A percentile compares a stretch with the other conserved stretches of the same genome.
Evolutionary conservation across 2,797 vertebrate genomes (phyloP).

Genomic region (Xenopus petersii): DNA sequence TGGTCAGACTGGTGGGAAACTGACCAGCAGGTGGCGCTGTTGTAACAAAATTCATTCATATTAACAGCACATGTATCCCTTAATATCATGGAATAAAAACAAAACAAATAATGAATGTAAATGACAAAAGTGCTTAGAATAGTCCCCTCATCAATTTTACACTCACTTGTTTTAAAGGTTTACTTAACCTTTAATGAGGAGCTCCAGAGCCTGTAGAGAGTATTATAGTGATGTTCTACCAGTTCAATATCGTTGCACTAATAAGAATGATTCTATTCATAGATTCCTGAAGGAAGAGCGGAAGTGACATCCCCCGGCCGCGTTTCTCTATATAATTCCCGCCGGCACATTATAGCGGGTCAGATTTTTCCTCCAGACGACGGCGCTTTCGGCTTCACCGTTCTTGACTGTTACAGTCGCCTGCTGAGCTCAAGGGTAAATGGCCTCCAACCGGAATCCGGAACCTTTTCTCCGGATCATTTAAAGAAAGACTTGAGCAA

Average conservation of each 20-base stretch:
- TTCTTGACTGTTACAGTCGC: conserved; percentile 60
- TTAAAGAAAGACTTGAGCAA: conserved; percentile 55
- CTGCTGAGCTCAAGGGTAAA: conserved; percentile 47
- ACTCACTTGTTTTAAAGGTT: no score
- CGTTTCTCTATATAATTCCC: conserved; percentile 51
- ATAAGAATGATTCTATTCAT: neutral
- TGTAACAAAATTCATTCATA: no score
- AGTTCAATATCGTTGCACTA: neutral
- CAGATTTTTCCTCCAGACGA: conserved; percentile 64
- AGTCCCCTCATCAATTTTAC: no score
- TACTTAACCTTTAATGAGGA: no score
- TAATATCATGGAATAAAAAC: no score
- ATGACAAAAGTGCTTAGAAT: no score
- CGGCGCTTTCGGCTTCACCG: conserved; percentile 57
- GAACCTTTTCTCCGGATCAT: conserved; percentile 34
- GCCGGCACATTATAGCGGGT: conserved; percentile 59
- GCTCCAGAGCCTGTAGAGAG: no score
- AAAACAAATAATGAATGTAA: no score
- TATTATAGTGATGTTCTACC: no score
- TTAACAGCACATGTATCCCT: no score
- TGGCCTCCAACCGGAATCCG: conserved; percentile 40
- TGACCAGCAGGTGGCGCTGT: no score
- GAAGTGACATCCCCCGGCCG: conserved; percentile 46
- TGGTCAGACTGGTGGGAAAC: no score
- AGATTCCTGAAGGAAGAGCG: conserved; percentile 57